Evolutionary conservation across 2,797 vertebrate species (phyloP).

Genomic region (Tadarida brasiliensis): DNA sequence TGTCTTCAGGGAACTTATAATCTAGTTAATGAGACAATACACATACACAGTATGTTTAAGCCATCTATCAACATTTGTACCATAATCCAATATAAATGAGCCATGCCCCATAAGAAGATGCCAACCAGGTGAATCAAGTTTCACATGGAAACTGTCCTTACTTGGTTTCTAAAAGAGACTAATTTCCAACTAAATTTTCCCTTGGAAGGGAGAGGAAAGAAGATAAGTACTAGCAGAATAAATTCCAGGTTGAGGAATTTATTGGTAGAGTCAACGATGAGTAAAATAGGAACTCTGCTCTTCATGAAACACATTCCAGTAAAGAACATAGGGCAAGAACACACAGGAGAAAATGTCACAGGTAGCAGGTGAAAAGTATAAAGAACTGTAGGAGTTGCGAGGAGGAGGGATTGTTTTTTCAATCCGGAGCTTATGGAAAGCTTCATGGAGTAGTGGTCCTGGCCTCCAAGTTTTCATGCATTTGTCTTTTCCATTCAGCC

Average conservation of each 20-base stretch:
- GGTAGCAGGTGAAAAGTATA: neutral
- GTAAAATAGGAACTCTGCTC: neutral
- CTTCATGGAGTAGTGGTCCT: neutral
- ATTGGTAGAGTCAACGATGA: neutral
- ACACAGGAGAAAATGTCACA: neutral
- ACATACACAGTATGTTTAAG: neutral
- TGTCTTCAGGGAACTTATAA: slow-evolving; percentile 53
- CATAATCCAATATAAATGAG: slow-evolving; percentile 12
- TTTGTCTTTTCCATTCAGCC: neutral
- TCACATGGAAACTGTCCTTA: slow-evolving; percentile 6
- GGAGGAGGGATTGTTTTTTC: neutral
- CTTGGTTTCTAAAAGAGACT: slow-evolving; percentile 13
- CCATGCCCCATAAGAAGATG: neutral
- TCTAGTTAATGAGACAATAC: slow-evolving; percentile 29
- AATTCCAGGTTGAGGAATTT: slow-evolving; percentile 10
- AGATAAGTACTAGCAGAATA: neutral
- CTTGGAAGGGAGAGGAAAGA: neutral
- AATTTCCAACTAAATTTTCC: neutral
- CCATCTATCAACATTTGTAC: neutral
- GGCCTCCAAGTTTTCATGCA: neutral
- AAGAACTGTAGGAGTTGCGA: neutral
- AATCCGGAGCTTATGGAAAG: neutral
- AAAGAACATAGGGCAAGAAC: neutral
- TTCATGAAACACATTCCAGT: neutral
- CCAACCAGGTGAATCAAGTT: neutral